Percentiles rank a stretch among this genome's conserved stretches.
Evolutionary conservation across 2,888 invertebrate species (phyloP).

Genomic region (Oscheius myriophilus): DNA sequence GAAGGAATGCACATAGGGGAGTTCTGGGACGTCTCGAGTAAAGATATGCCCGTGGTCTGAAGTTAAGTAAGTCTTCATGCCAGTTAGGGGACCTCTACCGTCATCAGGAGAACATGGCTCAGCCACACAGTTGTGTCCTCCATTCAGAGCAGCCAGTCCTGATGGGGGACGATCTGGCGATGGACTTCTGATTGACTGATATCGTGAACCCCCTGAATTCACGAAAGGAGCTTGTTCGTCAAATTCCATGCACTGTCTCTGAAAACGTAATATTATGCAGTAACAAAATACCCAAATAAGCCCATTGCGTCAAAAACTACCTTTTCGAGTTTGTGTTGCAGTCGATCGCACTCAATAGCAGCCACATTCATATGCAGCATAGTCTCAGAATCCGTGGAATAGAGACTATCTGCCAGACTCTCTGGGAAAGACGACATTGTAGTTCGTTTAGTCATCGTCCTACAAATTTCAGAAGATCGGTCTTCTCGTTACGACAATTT

Average conservation of each 20-base stretch:
- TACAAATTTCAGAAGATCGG: conserved; percentile 3
- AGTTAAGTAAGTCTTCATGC: neutral
- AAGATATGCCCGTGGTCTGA: conserved; percentile 17
- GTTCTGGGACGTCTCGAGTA: conserved; percentile 28
- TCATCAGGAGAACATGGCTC: conserved; percentile 30
- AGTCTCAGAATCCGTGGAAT: conserved; percentile 45
- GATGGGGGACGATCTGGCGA: conserved; percentile 17
- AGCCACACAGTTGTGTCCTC: conserved; percentile 31
- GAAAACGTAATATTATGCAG: neutral
- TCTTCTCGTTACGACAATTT: too few species aligned
- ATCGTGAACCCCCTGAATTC: conserved; percentile 49
- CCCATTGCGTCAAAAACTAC: neutral
- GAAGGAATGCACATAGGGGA: conserved; percentile 24
- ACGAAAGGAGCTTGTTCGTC: conserved; percentile 38
- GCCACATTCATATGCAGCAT: conserved; percentile 51
- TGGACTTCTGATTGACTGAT: conserved; percentile 38
- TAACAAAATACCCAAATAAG: neutral
- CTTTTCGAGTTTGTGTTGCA: conserved; percentile 44
- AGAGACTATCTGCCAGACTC: conserved; percentile 34
- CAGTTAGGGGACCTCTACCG: neutral
- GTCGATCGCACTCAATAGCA: conserved; percentile 40
- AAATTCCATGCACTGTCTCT: conserved; percentile 17
- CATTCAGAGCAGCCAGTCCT: conserved; percentile 12
- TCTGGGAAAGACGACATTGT: conserved; percentile 3
- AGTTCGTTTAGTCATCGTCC: conserved; percentile 5